A percentile compares a stretch with the other conserved stretches of the same genome.
These are phyloP conservation scores for Scomberomorus guttatus DNA, from an alignment of 2,797 vertebrate genomes.

Conservation along the genomic window DNA sequence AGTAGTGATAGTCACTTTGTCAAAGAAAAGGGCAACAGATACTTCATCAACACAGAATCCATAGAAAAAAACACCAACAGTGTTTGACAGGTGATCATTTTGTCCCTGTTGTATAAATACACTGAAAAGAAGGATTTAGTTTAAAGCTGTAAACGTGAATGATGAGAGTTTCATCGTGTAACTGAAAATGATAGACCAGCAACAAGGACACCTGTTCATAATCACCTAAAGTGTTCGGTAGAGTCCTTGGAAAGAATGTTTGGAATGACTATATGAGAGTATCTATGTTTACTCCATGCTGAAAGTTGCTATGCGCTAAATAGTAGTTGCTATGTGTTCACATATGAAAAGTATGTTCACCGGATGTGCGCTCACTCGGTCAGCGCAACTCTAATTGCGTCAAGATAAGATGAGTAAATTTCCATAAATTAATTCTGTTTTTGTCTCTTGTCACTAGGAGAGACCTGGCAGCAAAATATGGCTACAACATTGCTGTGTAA, in stretches of 20 bases:
- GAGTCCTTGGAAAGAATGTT: not conserved
- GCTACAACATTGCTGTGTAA: slow-evolving; percentile 39
- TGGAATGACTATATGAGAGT: not conserved
- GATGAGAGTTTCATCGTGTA: not conserved
- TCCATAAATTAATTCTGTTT: not conserved
- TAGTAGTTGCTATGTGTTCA: not conserved
- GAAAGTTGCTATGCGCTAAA: not conserved
- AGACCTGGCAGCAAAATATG: slow-evolving; percentile 7
- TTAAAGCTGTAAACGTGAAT: not conserved
- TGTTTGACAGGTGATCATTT: not conserved
- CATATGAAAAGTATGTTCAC: not conserved
- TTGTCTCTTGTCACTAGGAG: slow-evolving; percentile 50
- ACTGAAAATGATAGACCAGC: no score
- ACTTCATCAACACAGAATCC: not conserved
- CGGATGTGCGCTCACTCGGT: not conserved
- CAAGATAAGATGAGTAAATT: not conserved
- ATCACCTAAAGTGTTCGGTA: not conserved
- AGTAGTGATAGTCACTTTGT: no score
- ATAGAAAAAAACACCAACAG: not conserved
- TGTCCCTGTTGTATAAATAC: not conserved
- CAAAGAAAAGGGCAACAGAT: no score
- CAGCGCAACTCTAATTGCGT: no score
- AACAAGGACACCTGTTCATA: not conserved
- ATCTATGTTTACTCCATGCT: not conserved
- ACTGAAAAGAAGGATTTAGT: not conserved